Evolutionary conservation across 1,140 invertebrate genomes (phyloP).

Genomic region (Diabrotica undecimpunctata): DNA sequence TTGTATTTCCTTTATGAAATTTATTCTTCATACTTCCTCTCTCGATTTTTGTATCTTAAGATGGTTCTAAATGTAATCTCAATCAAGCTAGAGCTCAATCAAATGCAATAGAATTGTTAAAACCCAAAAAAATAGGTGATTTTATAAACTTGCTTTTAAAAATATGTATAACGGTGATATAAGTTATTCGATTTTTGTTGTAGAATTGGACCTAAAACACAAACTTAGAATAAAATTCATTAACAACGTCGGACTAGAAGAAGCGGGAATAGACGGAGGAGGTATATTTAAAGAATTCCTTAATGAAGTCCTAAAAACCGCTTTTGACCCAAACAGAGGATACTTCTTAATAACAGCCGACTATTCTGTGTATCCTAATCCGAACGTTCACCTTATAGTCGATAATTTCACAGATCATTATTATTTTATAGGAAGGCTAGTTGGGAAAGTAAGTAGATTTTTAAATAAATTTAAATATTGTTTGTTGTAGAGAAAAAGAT

Average conservation of each 20-base stretch:
- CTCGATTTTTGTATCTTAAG: too few relatives aligned
- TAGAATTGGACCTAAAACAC: constrained; percentile 81
- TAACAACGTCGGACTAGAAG: constrained; percentile 84
- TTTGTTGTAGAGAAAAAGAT: neutral
- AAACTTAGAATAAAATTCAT: constrained; percentile 87
- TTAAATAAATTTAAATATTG: constrained; percentile 12
- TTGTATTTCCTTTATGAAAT: too few relatives aligned
- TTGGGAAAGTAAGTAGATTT: constrained; percentile 75
- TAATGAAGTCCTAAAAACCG: constrained; percentile 86
- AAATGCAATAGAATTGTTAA: too few relatives aligned
- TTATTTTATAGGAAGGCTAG: constrained; percentile 90
- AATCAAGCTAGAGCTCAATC: too few relatives aligned
- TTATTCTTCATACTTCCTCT: too few relatives aligned
- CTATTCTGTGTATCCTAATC: constrained; percentile 94
- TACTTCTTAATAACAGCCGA: constrained; percentile 90
- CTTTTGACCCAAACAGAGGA: constrained; percentile 95
- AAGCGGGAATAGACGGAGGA: constrained; percentile 95
- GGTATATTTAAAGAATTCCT: constrained; percentile 92
- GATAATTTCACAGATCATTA: constrained; percentile 88
- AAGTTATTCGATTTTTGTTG: constrained; percentile 6
- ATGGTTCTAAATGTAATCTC: too few relatives aligned
- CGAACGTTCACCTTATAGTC: constrained; percentile 78
- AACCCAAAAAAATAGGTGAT: too few relatives aligned
- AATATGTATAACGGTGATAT: too few relatives aligned
- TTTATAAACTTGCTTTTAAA: too few relatives aligned